Base-by-base conservation (phyloP, 2,797 vertebrate genomes). In the Cygnus olor region DNA sequence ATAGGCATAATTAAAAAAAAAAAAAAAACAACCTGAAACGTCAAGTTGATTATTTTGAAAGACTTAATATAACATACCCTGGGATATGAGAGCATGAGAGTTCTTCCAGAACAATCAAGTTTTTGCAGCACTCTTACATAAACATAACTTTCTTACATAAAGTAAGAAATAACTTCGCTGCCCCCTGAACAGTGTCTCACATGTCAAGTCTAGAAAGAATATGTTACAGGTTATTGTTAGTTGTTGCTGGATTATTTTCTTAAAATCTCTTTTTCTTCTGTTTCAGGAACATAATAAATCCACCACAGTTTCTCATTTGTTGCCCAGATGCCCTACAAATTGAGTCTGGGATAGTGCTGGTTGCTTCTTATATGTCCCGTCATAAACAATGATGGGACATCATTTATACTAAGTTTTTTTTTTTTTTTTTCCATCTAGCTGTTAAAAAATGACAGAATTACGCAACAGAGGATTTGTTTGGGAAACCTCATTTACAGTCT, bases 391-490 rank as follows among this genome's bases (percentile, higher is more conserved):
- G 3, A 57, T 77, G 47, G 47, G 47, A 24, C 47, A 25, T 82
- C 53, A 24, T 85, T 89, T 63, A 84, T 45, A 49, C 51, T 85
- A 85, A 53, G 1, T 57, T 85, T 71, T 71, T 47, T n/a, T n/a
- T n/a, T n/a, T n/a, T 45, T 28, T 28, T 73, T 70, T 65, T 28
- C 57, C 58, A 73, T 47, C 36, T 60, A 53, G 58, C 47, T 89
- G 64, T 73, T 88, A 85, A 86, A 86, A 93, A 90, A 74, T 51
- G 15, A 70, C 63, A 91, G 77, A 58, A 81, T 84, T 89, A 81
- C 47, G 73, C 65, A 88, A 69, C 11, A 79, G 30, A 83, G 51
- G 27, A 74, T 83, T 91, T 83, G 40, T 77, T 89, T 83, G 32
- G 69, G 80, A 94, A 92, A 80, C 34, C 58, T 89, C 1, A 83